phyloP scores from a whole-genome alignment of 1,140 invertebrate species.

The Telenomus remus region DNA sequence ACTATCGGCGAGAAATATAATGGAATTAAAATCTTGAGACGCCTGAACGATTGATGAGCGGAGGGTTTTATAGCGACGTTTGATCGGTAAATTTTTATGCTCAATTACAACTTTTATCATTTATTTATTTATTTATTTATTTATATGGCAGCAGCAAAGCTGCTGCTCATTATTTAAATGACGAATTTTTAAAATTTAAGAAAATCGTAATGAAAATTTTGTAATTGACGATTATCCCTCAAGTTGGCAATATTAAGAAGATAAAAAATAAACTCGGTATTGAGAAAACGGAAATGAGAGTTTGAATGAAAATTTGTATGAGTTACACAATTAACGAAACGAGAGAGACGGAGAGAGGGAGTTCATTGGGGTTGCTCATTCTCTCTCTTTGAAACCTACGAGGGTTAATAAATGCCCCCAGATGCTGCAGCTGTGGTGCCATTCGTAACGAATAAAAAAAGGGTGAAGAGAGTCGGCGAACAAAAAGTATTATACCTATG shows the following conservation, averaged over 20 bases:
- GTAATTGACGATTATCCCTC: too few relatives aligned
- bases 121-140: too few relatives aligned
- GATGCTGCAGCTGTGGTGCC: slow-evolving; percentile 47
- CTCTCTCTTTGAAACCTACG: slow-evolving; percentile 27
- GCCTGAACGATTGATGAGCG: too few relatives aligned
- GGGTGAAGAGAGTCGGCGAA: slow-evolving; percentile 26
- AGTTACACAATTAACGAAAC: slow-evolving; percentile 16
- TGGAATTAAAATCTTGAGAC: too few relatives aligned
- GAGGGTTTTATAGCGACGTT: neutral
- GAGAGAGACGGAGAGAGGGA: too few relatives aligned
- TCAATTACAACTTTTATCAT: neutral
- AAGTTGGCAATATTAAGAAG: neutral
- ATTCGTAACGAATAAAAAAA: slow-evolving; percentile 44
- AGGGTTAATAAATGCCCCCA: slow-evolving; percentile 48
- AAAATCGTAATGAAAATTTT: too few relatives aligned
- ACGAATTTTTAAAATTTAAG: too few relatives aligned
- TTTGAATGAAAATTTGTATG: slow-evolving; percentile 13
- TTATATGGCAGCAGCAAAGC: too few relatives aligned
- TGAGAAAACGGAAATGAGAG: neutral
- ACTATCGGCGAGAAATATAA: too few relatives aligned
- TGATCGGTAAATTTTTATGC: neutral
- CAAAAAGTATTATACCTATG: slow-evolving; percentile 44
- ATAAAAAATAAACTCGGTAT: neutral
- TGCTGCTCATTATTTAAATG: too few relatives aligned
- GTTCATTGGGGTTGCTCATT: slow-evolving; percentile 21